Conservation (phyloP, 2,797 vertebrate genomes). For the Sternotherus odoratus region DNA sequence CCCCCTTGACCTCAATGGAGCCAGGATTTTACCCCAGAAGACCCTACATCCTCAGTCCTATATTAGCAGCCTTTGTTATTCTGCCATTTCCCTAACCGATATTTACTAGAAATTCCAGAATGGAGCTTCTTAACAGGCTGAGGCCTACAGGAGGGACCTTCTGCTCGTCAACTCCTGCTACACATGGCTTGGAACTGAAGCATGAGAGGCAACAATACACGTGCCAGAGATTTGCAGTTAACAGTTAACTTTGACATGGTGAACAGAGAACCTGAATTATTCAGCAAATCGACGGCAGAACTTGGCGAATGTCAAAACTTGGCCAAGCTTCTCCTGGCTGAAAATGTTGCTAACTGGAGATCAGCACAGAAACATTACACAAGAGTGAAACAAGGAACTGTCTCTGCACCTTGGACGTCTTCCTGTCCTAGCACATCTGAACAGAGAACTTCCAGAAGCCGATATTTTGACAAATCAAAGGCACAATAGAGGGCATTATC, state of each 20-base stretch:
- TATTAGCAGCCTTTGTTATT: fast-evolving
- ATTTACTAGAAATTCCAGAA: fast-evolving
- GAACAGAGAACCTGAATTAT: slow-evolving; percentile 4
- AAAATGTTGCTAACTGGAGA: background rate
- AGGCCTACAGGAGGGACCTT: background rate
- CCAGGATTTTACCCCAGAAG: background rate
- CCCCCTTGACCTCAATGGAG: no score
- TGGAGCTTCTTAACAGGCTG: no score
- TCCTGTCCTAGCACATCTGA: background rate
- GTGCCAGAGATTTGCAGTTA: background rate
- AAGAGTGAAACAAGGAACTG: background rate
- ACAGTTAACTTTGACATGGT: fast-evolving
- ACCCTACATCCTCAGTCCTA: fast-evolving
- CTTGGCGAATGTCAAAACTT: background rate
- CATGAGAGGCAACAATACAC: background rate
- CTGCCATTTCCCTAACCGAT: no score
- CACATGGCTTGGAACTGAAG: fast-evolving
- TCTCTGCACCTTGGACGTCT: fast-evolving
- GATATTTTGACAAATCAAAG: background rate
- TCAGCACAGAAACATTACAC: background rate
- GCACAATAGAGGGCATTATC: background rate
- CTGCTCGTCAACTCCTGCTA: fast-evolving
- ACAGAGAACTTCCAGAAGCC: background rate
- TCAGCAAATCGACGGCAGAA: background rate
- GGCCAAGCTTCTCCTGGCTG: background rate